Percentiles rank a stretch among this genome's conserved stretches.
phyloP scores from a whole-genome alignment of 2,113 vertebrate genomes.

The Melanotaenia duboulayi region DNA sequence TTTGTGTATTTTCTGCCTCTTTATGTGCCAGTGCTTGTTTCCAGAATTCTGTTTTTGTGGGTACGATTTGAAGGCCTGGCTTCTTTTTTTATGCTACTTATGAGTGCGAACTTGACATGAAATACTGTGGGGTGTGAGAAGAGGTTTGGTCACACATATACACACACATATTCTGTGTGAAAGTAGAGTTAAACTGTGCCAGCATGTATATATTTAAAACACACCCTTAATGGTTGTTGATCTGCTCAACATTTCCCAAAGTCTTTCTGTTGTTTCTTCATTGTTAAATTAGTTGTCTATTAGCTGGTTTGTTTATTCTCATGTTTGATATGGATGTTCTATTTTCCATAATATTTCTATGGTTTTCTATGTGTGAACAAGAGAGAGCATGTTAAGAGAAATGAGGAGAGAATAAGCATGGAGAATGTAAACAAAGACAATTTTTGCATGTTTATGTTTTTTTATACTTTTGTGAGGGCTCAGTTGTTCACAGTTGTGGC shows the following conservation, averaged over 20 bases:
- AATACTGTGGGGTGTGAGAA: slow-evolving; percentile 49
- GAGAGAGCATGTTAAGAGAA: slow-evolving; percentile 18
- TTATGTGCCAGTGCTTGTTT: slow-evolving; percentile 3
- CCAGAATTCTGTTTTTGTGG: background rate
- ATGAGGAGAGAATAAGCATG: slow-evolving; percentile 17
- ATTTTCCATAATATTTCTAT: too few relatives aligned
- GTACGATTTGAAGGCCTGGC: slow-evolving; percentile 39
- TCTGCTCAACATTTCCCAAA: background rate
- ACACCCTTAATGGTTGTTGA: slow-evolving; percentile 5
- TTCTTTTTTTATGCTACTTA: slow-evolving; percentile 45
- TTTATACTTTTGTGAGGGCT: slow-evolving; percentile 2
- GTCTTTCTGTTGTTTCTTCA: background rate
- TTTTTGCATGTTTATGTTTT: slow-evolving; percentile 1
- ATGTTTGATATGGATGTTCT: background rate
- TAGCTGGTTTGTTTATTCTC: background rate
- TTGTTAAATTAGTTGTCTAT: background rate
- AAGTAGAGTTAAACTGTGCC: slow-evolving; percentile 15
- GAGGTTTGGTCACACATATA: slow-evolving; percentile 13
- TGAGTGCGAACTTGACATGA: slow-evolving; percentile 48
- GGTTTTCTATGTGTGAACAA: background rate
- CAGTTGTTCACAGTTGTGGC: slow-evolving; percentile 14
- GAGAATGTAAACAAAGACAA: slow-evolving; percentile 35
- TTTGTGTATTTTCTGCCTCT: background rate
- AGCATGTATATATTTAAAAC: background rate
- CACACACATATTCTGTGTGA: slow-evolving; percentile 4